phyloP scores from a whole-genome alignment of 2,888 invertebrate species.

The Pyrochroa serraticornis region DNA sequence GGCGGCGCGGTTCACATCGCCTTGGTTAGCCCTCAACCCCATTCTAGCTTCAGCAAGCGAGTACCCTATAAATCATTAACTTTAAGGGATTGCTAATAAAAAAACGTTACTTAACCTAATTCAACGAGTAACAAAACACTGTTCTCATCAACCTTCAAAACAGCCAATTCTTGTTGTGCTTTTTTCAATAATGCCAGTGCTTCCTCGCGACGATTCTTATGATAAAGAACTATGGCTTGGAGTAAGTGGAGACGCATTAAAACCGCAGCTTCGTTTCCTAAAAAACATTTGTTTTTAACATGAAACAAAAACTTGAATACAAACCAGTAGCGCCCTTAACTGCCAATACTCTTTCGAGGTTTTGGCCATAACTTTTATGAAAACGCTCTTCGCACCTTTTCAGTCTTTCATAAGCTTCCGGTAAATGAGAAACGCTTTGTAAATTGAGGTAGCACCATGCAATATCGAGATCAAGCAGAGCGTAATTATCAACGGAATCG shows the following conservation, averaged over 20 bases:
- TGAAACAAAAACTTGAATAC: slow-evolving; percentile 15
- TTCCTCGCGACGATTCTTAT: slow-evolving; percentile 72
- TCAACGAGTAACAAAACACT: slow-evolving; percentile 62
- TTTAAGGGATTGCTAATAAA: background rate
- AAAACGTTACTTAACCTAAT: slow-evolving; percentile 60
- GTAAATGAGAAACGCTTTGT: slow-evolving; percentile 71
- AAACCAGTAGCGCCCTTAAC: slow-evolving; percentile 66
- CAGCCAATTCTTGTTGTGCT: slow-evolving; percentile 69
- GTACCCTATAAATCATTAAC: slow-evolving; percentile 61
- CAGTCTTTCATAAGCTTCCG: slow-evolving; percentile 75
- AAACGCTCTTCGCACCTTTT: slow-evolving; percentile 71
- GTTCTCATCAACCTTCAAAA: slow-evolving; percentile 66
- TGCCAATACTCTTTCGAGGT: slow-evolving; percentile 66
- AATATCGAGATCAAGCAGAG: slow-evolving; percentile 81
- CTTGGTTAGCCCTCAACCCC: slow-evolving; percentile 67
- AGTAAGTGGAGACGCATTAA: slow-evolving; percentile 79
- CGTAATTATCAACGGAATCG: slow-evolving; percentile 80
- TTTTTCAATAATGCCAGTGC: slow-evolving; percentile 66
- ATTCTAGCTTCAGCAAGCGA: slow-evolving; percentile 71
- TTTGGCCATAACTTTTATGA: slow-evolving; percentile 68
- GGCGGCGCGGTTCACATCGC: slow-evolving; percentile 67
- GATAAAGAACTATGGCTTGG: slow-evolving; percentile 80
- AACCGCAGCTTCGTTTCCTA: slow-evolving; percentile 74
- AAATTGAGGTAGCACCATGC: slow-evolving; percentile 89
- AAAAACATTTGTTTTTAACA: too few relatives aligned